Evolutionary conservation across 2,888 invertebrate genomes (phyloP).

Genomic region (Laothoe populi): DNA sequence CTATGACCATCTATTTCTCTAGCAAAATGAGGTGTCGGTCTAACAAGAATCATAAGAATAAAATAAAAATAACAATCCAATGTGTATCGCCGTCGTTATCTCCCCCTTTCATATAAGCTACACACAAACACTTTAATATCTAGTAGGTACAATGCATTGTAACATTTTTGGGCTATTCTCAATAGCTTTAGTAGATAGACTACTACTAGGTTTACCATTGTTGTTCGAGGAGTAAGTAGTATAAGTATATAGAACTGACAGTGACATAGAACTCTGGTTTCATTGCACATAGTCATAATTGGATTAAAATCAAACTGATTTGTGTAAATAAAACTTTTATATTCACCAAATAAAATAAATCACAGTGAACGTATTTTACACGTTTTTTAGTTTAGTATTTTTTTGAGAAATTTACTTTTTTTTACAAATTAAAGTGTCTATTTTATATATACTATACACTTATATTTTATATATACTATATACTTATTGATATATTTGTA

Average conservation of each 20-base stretch:
- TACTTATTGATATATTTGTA: too few relatives aligned
- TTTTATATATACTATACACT: too few relatives aligned
- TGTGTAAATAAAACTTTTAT: not conserved
- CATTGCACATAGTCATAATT: not conserved
- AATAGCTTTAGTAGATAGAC: not conserved
- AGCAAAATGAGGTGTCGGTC: slow-evolving; percentile 52
- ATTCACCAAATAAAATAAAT: too few relatives aligned
- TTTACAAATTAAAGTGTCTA: too few relatives aligned
- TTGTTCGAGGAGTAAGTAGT: too few relatives aligned
- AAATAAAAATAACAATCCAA: slow-evolving; percentile 65
- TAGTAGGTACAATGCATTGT: slow-evolving; percentile 11
- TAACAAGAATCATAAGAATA: slow-evolving; percentile 66
- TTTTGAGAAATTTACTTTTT: too few relatives aligned
- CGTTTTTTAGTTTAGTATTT: too few relatives aligned
- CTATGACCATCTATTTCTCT: slow-evolving; percentile 33
- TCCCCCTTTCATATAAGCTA: slow-evolving; percentile 52
- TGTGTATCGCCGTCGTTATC: slow-evolving; percentile 64
- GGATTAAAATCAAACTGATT: too few relatives aligned
- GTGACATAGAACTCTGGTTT: not conserved
- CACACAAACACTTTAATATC: not conserved
- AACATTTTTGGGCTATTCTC: slow-evolving; percentile 12
- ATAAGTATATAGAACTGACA: not conserved
- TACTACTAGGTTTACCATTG: not conserved
- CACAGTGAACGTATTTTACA: too few relatives aligned
- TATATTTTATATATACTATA: too few relatives aligned